Conservation (phyloP, 2,113 vertebrate genomes). For the Andinoacara biseriatus region DNA sequence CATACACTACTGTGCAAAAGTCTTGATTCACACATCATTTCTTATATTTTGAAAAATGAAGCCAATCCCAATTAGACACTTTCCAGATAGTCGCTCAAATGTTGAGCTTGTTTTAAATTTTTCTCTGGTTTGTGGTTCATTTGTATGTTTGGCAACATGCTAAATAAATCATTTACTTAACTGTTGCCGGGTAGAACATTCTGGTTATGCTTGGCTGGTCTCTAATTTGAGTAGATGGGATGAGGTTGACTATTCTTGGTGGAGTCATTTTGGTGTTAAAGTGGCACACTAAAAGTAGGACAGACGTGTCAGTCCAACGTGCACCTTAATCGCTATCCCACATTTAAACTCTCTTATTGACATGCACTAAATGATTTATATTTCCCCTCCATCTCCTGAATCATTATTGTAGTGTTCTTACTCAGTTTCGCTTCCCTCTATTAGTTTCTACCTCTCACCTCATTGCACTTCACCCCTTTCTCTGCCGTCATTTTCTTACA, state of each 20-base stretch:
- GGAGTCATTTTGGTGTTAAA: background rate
- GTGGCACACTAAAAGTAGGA: background rate
- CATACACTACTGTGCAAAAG: no score
- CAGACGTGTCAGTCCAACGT: background rate
- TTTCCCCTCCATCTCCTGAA: background rate
- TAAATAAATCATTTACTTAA: background rate
- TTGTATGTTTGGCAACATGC: background rate
- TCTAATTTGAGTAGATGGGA: conserved; percentile 46
- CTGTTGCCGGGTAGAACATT: background rate
- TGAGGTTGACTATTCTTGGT: background rate
- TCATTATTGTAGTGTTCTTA: background rate
- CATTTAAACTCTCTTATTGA: conserved; percentile 30
- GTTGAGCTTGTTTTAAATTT: background rate
- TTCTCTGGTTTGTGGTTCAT: background rate
- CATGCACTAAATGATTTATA: conserved; percentile 42
- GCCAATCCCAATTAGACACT: background rate
- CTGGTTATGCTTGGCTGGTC: conserved; percentile 35
- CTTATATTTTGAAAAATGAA: background rate
- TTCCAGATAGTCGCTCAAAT: background rate
- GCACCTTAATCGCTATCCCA: conserved; percentile 11
- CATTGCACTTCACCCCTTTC: background rate
- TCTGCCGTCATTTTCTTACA: background rate
- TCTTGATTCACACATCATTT: no score
- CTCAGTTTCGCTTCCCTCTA: background rate
- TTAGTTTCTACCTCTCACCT: background rate